phyloP scores from a whole-genome alignment of 2,113 vertebrate genomes.

The Sylvia atricapilla region DNA sequence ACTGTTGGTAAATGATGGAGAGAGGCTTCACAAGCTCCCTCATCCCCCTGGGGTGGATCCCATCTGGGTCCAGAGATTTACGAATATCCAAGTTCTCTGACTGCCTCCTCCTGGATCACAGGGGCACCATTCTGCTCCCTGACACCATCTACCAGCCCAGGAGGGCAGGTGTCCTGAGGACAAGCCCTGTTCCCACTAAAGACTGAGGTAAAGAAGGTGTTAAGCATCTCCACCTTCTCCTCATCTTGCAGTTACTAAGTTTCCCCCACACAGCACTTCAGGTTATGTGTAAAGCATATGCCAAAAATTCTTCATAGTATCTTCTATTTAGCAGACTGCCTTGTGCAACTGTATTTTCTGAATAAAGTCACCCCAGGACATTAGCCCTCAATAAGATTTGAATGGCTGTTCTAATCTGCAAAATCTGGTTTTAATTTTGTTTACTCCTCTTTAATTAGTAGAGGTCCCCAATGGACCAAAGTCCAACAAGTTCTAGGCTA shows the following conservation, averaged over 20 bases:
- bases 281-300: rapidly evolving
- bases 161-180: neutral
- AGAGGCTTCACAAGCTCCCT: neutral
- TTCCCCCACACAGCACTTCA: neutral
- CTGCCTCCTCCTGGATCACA: neutral
- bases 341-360: neutral
- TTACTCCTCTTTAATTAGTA: neutral
- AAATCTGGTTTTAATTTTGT: neutral
- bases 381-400: neutral
- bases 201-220: neutral
- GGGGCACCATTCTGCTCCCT: neutral
- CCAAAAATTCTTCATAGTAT: neutral
- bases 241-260: neutral
- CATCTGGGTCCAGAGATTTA: neutral
- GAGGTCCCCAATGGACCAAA: neutral
- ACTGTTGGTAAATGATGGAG: neutral
- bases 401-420: neutral
- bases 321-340: neutral
- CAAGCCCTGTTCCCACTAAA: neutral
- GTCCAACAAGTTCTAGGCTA: neutral
- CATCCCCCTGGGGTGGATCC: neutral
- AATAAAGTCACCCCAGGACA: neutral
- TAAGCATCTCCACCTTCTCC: neutral
- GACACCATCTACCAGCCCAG: neutral
- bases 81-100: neutral